phyloP scores from a whole-genome alignment of 2,113 vertebrate genomes.

The Pavo muticus region DNA sequence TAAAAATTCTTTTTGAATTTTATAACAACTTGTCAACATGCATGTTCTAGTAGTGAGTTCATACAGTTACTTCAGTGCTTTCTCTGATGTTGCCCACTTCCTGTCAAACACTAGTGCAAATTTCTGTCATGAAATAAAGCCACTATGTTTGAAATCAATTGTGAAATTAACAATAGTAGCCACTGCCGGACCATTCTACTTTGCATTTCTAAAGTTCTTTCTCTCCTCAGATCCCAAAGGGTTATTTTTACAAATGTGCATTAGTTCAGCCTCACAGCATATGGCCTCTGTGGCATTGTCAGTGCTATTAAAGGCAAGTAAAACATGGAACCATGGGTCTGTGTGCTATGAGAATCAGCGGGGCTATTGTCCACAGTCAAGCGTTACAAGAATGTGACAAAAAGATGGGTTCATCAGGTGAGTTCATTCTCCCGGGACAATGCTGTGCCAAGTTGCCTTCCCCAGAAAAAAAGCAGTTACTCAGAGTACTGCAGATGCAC shows the following conservation, averaged over 20 bases:
- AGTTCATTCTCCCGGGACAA: background rate
- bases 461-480: background rate
- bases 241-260: background rate
- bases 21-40: constrained; percentile 23
- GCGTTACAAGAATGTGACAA: background rate
- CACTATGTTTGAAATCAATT: background rate
- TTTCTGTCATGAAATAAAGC: constrained; percentile 26
- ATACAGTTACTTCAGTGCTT: background rate
- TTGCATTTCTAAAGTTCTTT: background rate
- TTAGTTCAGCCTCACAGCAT: background rate
- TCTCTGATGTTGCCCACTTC: constrained; percentile 8
- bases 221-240: background rate
- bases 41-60: background rate
- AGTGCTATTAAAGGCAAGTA: background rate
- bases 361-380: background rate
- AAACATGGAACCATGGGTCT: background rate
- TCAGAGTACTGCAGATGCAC: background rate
- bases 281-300: background rate
- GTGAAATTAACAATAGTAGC: background rate
- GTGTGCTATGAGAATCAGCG: background rate
- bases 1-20: constrained; percentile 46
- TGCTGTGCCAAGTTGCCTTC: background rate
- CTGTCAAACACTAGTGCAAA: constrained; percentile 25
- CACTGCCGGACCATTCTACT: background rate
- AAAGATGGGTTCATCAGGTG: background rate